Base-by-base conservation (phyloP, 1,140 invertebrate species). In the Amyelois transitella region DNA sequence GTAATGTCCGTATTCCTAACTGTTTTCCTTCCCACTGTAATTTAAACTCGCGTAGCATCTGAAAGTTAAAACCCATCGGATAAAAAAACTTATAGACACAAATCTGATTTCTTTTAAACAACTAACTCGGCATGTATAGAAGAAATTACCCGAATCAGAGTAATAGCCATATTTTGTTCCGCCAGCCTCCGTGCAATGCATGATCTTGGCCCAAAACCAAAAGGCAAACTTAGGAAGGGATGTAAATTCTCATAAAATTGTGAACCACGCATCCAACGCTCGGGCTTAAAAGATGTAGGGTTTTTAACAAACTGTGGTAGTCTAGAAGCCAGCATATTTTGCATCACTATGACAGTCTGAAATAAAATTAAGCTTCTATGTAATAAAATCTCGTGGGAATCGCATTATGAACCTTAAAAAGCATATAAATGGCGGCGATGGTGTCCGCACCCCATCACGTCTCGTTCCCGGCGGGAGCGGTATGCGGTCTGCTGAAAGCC, bases 181-280 rank as follows among this genome's bases (percentile, higher is more conserved):
- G 96, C 96, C 45, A 98, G 88, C 74, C 96, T 89, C 72, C 95
- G 90, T 1, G 96, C 97, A 47, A 98, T 95, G 66, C 97, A 98
- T 7, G 94, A 91, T 56, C 97, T 89, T 18, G 94, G 91, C 0
- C 97, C 97, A 81, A 96, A 94, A 0, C 97, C 96, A 86, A 98
- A 98, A 0, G 97, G 96, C 43, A 98, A 73, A 2, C 94, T 90
- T 1, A 95, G 81, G 79, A 93, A 97, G 0, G 96, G 96, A 88
- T 95, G 92, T 43, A 91, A 71, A 7, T 90, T 85, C 67, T 91
- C 90, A 64, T 89, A 88, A 3, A 74, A 43, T 7, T 69, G 52
- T 45, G 88, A 77, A 43, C 76, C 81, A 45, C 90, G 90, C 1
- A 95, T 70, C 95, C 95, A 96, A 38, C 95, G 89, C 70, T 96